Conservation (phyloP, 2,113 vertebrate species). For the Podocnemis expansa region DNA sequence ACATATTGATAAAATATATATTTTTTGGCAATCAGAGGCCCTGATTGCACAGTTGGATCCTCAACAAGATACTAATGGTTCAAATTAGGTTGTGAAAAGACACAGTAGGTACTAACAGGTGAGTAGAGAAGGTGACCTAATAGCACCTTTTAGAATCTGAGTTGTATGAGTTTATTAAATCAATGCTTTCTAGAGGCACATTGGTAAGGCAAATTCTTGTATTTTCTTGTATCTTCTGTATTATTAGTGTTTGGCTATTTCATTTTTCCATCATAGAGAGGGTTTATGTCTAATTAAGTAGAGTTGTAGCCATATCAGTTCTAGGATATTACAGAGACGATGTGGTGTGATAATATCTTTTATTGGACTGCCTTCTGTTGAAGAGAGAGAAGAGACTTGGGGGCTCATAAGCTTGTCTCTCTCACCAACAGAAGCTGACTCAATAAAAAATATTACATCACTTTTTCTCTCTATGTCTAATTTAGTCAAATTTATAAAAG, state of each 20-base stretch:
- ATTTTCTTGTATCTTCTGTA: neutral
- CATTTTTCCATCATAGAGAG: no score
- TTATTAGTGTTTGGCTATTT: no score
- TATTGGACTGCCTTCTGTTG: no score
- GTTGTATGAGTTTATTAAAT: neutral
- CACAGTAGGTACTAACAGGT: neutral
- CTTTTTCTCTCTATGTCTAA: neutral
- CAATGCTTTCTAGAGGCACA: neutral
- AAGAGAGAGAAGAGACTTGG: no score
- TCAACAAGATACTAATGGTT: neutral
- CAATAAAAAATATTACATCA: neutral
- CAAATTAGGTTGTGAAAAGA: neutral
- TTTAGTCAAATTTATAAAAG: neutral
- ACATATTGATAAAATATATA: neutral
- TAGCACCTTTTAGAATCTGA: neutral
- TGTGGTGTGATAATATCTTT: no score
- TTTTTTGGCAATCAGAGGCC: accelerated
- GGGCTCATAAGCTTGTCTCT: neutral
- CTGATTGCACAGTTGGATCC: neutral
- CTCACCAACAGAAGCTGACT: neutral
- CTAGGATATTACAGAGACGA: no score
- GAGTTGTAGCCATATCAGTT: no score
- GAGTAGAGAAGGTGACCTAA: neutral
- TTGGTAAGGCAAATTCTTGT: neutral
- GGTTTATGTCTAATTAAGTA: no score